Base-by-base conservation (phyloP, 2,888 invertebrate species). In the Phanerotoma sp. region DNA sequence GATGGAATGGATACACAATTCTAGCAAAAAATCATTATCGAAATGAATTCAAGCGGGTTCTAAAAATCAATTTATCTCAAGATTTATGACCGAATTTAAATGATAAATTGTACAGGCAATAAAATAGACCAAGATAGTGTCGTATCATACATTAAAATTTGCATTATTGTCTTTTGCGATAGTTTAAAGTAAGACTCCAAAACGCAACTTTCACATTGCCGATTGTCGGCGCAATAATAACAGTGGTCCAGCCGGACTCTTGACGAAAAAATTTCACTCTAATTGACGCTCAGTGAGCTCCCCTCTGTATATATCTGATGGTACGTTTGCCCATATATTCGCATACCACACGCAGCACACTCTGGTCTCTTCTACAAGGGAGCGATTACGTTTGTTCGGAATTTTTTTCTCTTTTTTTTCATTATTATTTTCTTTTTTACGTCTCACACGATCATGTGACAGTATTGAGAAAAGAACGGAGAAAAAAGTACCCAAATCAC, bases 231-330 rank as follows among this genome's bases (percentile, higher is more conserved):
- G 33, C 37, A 42, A 22, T 48, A 48, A 48, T 52, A 52, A 45
- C 51, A 54, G 54, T 54, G 48, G 41, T 48, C 49, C 51, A 38
- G 54, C 51, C 51, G 44, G 25, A 25, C 25, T 25, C 44, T 33
- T 42, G 49, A 33, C 22, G 40, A 58, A 58, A 51, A 58, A 62
- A 58, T 48, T 56, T 48, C 55, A 53, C 53, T 58, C 60, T 63
- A 58, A 61, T 61, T 58, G 62, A 62, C 51, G 52, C 51, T 41
- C 20, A 38, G 33, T 20, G 20, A 30, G 25, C 25, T 15, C 35
- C 20, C 40, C 25, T 21, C 37, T 38, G 46, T 46, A 49, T 33
- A 46, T 30, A 21, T 16, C 49, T 18, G 48, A 25, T 54, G 33
- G 16, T 48, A 16, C 42, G 35, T 38, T 20, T 22, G 11, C 21